Base-by-base conservation (phyloP, 2,888 invertebrate genomes). In the Mechanitis mazaeus region DNA sequence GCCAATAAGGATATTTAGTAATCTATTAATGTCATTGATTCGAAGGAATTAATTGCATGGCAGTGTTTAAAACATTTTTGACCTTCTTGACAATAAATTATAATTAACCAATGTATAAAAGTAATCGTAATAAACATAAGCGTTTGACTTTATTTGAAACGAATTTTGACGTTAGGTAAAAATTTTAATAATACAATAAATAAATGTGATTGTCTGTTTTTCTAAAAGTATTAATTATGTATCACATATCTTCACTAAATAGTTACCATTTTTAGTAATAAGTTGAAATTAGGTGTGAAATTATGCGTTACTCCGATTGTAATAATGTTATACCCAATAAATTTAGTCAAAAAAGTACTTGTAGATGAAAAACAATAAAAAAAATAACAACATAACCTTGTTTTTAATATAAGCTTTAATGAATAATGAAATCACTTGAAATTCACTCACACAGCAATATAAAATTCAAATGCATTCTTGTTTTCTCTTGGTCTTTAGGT, bases 401-500 rank as follows among this genome's bases (percentile, higher is more conserved):
- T 85, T 88, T 87, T 85, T 77, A 81, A 81, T 87, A 79, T 76
- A 81, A 84, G 87, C 83, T 80, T 83, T 80, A 72, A 82, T 84
- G 85, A 83, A 83, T 71, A 84, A 86, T 87, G 89, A 87, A 89
- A 89, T 90, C 90, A 90, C 88, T 77, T 70, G 65, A 66, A 71
- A 62, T 68, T 75, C 80, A 87, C 89, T 90, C 90, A 89, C 90
- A 90, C 87, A 74, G 84, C 85, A 82, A 75, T 71, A 75, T 71
- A 65, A 68, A 70, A 68, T 62, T 63, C 50, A 66, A 61, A 60
- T 67, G 64, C 59, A 60, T 65, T 74, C 69, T 70, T 71, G 67
- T 76, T 80, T 84, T 84, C 87, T 84, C 83, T 87, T 89, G 88
- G 89, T 89, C 88, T 88, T 89, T 88, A 85, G 88, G 87, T 71